Evolutionary conservation across 2,113 vertebrate species (phyloP).

Genomic region (Anseranas semipalmata): DNA sequence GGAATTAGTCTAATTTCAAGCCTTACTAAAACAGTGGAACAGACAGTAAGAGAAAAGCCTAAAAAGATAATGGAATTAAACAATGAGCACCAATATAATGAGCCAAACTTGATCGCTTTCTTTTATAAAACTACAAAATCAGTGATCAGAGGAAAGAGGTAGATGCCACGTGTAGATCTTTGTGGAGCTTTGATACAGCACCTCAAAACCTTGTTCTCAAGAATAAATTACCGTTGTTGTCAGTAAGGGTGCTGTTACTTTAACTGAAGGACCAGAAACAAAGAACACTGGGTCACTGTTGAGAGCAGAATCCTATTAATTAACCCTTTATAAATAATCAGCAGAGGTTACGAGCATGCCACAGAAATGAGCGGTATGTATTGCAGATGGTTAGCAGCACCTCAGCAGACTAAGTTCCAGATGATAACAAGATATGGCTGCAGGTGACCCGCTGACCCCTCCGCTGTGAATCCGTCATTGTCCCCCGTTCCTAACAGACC

Average conservation of each 20-base stretch:
- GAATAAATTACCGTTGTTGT: conserved; percentile 18
- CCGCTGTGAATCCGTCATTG: not conserved
- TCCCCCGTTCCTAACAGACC: not conserved
- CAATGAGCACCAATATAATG: conserved; percentile 36
- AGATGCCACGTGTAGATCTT: not conserved
- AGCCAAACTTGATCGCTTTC: conserved; percentile 54
- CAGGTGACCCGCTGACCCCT: not conserved
- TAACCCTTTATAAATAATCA: conserved; percentile 67
- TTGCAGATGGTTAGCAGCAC: conserved; percentile 21
- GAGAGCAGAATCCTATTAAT: conserved; percentile 47
- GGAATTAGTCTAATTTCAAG: conserved; percentile 63
- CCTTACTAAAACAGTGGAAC: conserved; percentile 55
- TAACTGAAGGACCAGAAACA: conserved; percentile 33
- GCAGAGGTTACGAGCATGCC: not conserved
- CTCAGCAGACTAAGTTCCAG: not conserved
- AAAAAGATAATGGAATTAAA: conserved; percentile 52
- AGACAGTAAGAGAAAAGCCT: conserved; percentile 47
- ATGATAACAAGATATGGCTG: conserved; percentile 20
- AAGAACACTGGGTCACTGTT: conserved; percentile 27
- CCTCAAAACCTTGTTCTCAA: not conserved
- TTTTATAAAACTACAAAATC: conserved; percentile 42
- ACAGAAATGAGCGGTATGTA: not conserved
- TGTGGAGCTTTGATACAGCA: not conserved
- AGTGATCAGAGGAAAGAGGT: conserved; percentile 34
- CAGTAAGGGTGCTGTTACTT: not conserved